phyloP scores from a whole-genome alignment of 2,888 invertebrate species.

The Isotomurus palustris region DNA sequence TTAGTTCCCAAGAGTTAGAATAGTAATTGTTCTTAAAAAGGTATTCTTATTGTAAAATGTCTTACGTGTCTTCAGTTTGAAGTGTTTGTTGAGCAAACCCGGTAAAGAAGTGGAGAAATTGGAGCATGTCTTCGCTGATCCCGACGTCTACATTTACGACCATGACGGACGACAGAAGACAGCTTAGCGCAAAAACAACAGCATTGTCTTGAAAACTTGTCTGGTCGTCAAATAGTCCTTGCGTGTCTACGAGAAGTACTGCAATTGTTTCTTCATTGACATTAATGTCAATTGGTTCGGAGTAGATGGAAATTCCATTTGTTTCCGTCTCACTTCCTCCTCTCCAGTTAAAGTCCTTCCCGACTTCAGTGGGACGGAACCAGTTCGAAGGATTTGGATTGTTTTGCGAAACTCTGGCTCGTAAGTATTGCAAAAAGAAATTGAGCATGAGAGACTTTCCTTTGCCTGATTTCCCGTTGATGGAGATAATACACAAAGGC shows the following conservation, averaged over 20 bases:
- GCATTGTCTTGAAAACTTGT: conserved; percentile 1
- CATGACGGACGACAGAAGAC: too few relatives aligned
- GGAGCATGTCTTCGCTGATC: too few relatives aligned
- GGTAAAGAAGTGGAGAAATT: too few relatives aligned
- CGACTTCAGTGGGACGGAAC: not conserved
- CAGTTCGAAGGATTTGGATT: not conserved
- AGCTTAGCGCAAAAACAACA: not conserved
- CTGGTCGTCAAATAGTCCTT: not conserved
- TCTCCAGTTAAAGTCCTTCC: not conserved
- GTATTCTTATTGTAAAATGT: too few relatives aligned
- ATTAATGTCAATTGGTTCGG: not conserved
- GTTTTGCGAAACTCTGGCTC: conserved; percentile 21
- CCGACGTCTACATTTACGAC: too few relatives aligned
- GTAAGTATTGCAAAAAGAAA: conserved; percentile 33
- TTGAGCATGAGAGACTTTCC: conserved; percentile 43
- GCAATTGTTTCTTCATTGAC: not conserved
- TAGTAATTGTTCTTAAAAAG: too few relatives aligned
- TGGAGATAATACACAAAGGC: conserved; percentile 26
- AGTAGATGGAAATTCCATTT: not conserved
- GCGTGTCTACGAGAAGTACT: too few relatives aligned
- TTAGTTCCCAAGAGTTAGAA: too few relatives aligned
- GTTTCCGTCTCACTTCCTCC: not conserved
- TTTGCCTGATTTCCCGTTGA: conserved; percentile 41
- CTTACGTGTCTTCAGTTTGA: too few relatives aligned
- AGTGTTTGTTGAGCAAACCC: too few relatives aligned